These are phyloP conservation scores for Helicolenus hilgendorfi DNA, from an alignment of 2,797 vertebrate species.

Conservation along the genomic window DNA sequence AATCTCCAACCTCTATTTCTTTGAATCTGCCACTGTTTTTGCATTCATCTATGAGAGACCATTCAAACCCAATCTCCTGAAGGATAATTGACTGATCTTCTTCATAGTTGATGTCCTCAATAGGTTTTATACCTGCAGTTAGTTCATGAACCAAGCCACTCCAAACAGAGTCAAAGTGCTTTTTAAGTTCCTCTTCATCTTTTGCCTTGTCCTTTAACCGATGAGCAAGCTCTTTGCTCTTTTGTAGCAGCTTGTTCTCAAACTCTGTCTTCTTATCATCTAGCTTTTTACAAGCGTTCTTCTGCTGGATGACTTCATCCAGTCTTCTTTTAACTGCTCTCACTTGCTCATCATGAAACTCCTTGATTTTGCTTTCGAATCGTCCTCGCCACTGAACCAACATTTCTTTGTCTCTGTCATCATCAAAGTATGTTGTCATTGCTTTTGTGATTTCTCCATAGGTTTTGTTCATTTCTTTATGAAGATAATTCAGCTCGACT, in stretches of 20 bases:
- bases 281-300: slow-evolving; percentile 15
- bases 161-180: slow-evolving; percentile 9
- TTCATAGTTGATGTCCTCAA: background rate
- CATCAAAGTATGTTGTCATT: slow-evolving; percentile 27
- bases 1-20: background rate
- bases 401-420: slow-evolving; percentile 20
- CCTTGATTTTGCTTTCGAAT: slow-evolving; percentile 45
- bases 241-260: background rate
- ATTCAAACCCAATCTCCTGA: background rate
- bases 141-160: background rate
- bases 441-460: background rate
- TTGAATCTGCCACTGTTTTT: background rate
- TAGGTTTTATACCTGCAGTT: background rate
- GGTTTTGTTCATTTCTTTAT: background rate
- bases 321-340: slow-evolving; percentile 21
- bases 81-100: background rate
- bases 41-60: rapidly evolving
- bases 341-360: slow-evolving; percentile 29
- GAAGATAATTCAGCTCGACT: rapidly evolving
- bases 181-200: background rate
- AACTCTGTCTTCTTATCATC: slow-evolving; percentile 21
- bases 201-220: background rate
- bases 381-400: slow-evolving; percentile 39
- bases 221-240: slow-evolving; percentile 50
- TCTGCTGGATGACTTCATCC: slow-evolving; percentile 51